phyloP scores from a whole-genome alignment of 2,113 vertebrate species.

The Crotophaga sulcirostris region DNA sequence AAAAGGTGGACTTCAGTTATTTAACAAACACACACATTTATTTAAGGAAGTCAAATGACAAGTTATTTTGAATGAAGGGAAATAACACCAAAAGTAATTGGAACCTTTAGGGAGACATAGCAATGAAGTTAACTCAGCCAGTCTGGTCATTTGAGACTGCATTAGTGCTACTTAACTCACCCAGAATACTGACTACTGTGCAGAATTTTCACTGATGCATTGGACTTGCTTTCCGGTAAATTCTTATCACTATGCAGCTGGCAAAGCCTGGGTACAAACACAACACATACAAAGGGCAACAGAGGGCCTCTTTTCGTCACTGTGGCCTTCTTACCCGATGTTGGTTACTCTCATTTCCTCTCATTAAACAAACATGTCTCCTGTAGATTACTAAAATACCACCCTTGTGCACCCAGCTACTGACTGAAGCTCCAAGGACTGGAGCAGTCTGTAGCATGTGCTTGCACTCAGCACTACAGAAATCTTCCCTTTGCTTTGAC shows the following conservation, averaged over 20 bases:
- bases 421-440: background rate
- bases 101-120: background rate
- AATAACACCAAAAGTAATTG: background rate
- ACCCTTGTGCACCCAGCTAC: background rate
- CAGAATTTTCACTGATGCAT: background rate
- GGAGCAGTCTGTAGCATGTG: background rate
- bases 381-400: background rate
- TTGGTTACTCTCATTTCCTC: background rate
- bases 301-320: background rate
- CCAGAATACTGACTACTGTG: background rate
- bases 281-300: background rate
- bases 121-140: background rate
- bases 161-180: background rate
- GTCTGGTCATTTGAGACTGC: background rate
- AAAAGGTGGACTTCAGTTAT: background rate
- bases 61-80: background rate
- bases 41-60: background rate
- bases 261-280: background rate
- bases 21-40: background rate
- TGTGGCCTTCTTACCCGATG: fast-evolving
- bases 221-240: background rate
- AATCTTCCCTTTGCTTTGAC: background rate
- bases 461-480: background rate
- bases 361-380: background rate
- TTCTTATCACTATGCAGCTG: background rate